phyloP scores from a whole-genome alignment of 2,888 invertebrate genomes.

The Petrolisthes cinctipes region DNA sequence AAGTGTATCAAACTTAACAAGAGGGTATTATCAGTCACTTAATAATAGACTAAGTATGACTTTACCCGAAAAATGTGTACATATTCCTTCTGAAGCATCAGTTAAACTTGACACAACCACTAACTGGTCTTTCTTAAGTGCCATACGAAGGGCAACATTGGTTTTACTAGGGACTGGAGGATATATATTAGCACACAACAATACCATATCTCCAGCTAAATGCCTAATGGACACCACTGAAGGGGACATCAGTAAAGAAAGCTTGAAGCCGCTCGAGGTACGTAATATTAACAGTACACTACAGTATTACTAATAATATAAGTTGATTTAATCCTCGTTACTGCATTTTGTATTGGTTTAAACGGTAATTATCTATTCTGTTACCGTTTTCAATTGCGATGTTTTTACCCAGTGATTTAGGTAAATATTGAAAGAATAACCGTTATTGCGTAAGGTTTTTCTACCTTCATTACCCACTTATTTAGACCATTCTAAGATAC shows the following conservation, averaged over 20 bases:
- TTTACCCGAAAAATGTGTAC: background rate
- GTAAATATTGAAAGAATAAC: too few species aligned
- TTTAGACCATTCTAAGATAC: too few species aligned
- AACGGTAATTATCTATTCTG: too few species aligned
- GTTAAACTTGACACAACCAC: background rate
- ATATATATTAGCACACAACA: background rate
- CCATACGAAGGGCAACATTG: background rate
- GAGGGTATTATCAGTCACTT: background rate
- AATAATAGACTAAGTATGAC: background rate
- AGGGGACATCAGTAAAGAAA: background rate
- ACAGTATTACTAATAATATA: too few species aligned
- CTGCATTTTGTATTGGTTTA: too few species aligned
- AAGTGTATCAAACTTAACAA: background rate
- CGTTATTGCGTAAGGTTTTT: too few species aligned
- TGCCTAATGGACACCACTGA: background rate
- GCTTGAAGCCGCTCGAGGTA: background rate
- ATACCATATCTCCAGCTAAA: background rate
- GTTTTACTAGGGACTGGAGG: background rate
- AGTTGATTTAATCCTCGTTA: too few species aligned
- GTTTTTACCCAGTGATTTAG: too few species aligned
- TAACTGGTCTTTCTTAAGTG: background rate
- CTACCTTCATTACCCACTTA: too few species aligned
- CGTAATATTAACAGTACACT: background rate
- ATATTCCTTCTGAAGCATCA: too few species aligned
- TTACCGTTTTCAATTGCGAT: too few species aligned